Evolutionary conservation across 2,113 vertebrate genomes (phyloP), one percentile per base, ranked within the genome.

Genomic region (Tyto alba): DNA sequence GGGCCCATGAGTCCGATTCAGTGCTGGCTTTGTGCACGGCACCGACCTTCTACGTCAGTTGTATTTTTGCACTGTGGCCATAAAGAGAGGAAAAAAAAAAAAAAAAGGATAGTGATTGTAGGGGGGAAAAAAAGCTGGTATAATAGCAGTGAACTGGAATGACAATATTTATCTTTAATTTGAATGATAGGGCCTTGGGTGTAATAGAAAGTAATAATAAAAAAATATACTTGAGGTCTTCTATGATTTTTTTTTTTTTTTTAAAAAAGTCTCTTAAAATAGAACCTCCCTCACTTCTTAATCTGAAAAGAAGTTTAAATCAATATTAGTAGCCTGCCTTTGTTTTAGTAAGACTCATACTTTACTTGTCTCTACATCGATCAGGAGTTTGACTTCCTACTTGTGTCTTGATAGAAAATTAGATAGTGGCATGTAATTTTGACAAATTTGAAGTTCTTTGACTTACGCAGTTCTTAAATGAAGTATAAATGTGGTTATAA

Each of bases 21-120:
- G 95, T 97, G 80, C 94, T 93, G 63, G 93, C 97, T 98, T 98
- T 98, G 97, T 98, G 82, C 92, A 41, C 1, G 5, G 85, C 8
- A 11, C 73, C 21, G 88, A 87, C 88, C 74, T 95, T 97, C 91
- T 88, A 45, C 11, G n/a, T 96, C 95, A 94, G 5, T 90, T 90
- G 30, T 94, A 73, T 97, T 98, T 98, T 97, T 95, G 94, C 82
- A 81, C 64, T 77, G 75, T 4, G 30, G 71, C 75, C 48, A 47
- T 86, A 92, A 97, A 96, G 88, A 40, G 63, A 26, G n/a, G 16
- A 22, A 82, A 63, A 60, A 59, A 88, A 77, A 19, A 85, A 86
- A 74, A 77, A 95, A 96, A 96, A 71, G 12, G 78, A 38, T 34
- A 45, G 71, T 40, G 30, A 30, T 56, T 4, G 1, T 30, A 3